phyloP scores from a whole-genome alignment of 64 coral and sea anemone species.

The Cladopsammia gracilis region DNA sequence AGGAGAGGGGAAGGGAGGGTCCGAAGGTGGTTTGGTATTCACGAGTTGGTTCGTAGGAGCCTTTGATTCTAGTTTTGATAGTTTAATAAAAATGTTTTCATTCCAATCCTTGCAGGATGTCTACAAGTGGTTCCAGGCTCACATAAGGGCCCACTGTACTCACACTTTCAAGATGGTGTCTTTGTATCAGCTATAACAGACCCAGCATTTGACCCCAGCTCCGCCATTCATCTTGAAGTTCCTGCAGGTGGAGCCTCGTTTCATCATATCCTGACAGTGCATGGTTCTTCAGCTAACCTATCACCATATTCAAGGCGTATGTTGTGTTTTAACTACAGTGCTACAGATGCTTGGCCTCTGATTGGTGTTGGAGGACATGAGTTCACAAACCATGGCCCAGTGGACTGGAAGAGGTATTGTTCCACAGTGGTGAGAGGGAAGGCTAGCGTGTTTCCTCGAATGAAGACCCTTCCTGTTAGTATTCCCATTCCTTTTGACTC shows the following conservation, averaged over 20 bases:
- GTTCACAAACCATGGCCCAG: slow-evolving; percentile 27
- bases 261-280: slow-evolving; percentile 42
- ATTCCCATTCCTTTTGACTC: slow-evolving; percentile 61
- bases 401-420: slow-evolving; percentile 52
- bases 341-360: slow-evolving; percentile 51
- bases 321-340: slow-evolving; percentile 46
- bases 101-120: slow-evolving; percentile 28
- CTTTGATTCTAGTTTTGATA: no score
- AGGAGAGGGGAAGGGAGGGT: no score
- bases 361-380: slow-evolving; percentile 45
- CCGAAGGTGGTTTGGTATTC: no score
- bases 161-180: slow-evolving; percentile 42
- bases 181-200: slow-evolving; percentile 63
- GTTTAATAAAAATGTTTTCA: no score
- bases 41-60: no score
- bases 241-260: slow-evolving; percentile 34
- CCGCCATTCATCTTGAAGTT: slow-evolving; percentile 60
- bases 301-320: slow-evolving; percentile 12
- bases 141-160: slow-evolving; percentile 52
- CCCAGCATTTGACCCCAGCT: slow-evolving; percentile 32
- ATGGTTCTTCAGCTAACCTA: slow-evolving; percentile 37
- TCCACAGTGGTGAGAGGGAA: slow-evolving; percentile 48
- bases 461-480: slow-evolving; percentile 6
- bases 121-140: slow-evolving; percentile 62
- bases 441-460: slow-evolving; percentile 30